phyloP scores from a whole-genome alignment of 2,113 vertebrate species.

The Nannobrachium achirus region DNA sequence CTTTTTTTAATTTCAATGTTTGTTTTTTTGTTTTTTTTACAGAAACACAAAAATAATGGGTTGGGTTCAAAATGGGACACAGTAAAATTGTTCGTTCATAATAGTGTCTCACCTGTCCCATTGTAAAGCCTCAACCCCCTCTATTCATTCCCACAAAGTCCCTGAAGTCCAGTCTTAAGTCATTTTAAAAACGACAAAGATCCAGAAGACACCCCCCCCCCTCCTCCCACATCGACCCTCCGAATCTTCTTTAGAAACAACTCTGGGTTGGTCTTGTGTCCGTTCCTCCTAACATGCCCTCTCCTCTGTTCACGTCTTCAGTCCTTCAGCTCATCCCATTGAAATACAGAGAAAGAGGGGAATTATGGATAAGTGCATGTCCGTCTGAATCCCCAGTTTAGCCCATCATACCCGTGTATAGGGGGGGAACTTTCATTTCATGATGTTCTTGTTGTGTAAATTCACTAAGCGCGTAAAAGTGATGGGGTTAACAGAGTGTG shows the following conservation, averaged over 20 bases:
- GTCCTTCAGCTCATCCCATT: conserved; percentile 42
- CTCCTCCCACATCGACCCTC: neutral
- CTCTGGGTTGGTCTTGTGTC: neutral
- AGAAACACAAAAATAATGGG: conserved; percentile 64
- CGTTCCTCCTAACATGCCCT: conserved; percentile 12
- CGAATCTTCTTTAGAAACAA: conserved; percentile 11
- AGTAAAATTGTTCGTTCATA: conserved; percentile 49
- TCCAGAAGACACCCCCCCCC: conserved; percentile 5
- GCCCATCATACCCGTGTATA: neutral
- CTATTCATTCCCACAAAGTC: conserved; percentile 11
- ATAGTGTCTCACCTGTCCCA: conserved; percentile 40
- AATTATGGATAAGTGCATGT: conserved; percentile 43
- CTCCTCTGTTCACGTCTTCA: conserved; percentile 26
- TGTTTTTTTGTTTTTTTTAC: conserved; percentile 48
- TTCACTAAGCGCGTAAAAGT: conserved; percentile 29
- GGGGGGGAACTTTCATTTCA: neutral
- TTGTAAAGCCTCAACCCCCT: conserved; percentile 25
- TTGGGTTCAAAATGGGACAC: conserved; percentile 60
- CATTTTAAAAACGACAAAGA: conserved; percentile 20
- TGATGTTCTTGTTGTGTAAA: conserved; percentile 25
- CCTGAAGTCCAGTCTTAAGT: conserved; percentile 26
- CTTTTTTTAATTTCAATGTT: conserved; percentile 22
- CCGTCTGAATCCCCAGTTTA: conserved; percentile 16
- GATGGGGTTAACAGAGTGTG: conserved; percentile 41
- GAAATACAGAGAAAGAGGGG: conserved; percentile 24